Evolutionary conservation across 2,113 vertebrate genomes (phyloP).

Genomic region (Seriola dumerili): DNA sequence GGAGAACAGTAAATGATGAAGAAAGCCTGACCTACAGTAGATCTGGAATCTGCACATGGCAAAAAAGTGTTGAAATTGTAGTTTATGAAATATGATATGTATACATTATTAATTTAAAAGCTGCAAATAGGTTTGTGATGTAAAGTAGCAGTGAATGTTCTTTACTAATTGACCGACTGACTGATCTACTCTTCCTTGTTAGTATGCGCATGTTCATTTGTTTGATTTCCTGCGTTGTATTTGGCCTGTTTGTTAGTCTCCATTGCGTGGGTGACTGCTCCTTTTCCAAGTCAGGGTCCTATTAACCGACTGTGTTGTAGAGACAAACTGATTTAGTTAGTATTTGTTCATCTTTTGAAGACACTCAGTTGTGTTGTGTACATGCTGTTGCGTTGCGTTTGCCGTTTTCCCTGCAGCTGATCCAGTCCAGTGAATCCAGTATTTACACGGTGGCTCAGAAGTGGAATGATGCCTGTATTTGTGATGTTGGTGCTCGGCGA

Average conservation of each 20-base stretch:
- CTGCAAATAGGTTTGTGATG: background rate
- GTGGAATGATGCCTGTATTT: background rate
- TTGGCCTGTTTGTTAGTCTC: background rate
- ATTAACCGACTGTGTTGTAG: background rate
- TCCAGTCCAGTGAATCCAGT: background rate
- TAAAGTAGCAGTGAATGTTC: background rate
- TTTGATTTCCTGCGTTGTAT: background rate
- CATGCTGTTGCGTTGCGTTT: background rate
- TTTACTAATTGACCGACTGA: background rate
- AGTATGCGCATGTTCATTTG: background rate
- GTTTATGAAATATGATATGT: background rate
- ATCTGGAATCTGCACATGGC: background rate
- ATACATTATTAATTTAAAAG: background rate
- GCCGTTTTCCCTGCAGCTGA: background rate
- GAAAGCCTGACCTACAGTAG: background rate
- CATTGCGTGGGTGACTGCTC: background rate
- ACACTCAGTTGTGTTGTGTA: background rate
- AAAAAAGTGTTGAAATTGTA: background rate
- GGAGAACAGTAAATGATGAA: background rate
- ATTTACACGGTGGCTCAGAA: background rate
- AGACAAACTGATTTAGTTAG: background rate
- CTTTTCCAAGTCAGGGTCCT: background rate
- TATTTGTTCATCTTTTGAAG: background rate
- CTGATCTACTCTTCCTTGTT: background rate
- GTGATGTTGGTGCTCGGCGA: background rate